phyloP scores from a whole-genome alignment of 2,113 vertebrate genomes.

The Platichthys stellatus region DNA sequence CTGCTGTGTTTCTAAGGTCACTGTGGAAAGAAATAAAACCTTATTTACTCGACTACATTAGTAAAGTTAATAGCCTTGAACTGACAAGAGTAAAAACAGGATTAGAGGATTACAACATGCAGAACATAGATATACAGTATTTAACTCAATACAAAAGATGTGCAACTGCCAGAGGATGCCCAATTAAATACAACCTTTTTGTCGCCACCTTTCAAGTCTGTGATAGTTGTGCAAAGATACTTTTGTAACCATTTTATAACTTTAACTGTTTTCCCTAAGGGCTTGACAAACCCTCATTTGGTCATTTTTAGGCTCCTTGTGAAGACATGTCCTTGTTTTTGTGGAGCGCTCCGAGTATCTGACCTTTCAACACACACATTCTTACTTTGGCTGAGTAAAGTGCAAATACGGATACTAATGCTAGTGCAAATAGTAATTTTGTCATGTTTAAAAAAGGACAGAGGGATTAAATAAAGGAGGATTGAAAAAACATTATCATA shows the following conservation, averaged over 20 bases:
- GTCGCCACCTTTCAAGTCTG: neutral
- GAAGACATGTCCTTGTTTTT: conserved; percentile 9
- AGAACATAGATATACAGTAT: no score
- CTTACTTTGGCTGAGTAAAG: neutral
- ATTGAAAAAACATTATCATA: neutral
- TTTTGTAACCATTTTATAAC: neutral
- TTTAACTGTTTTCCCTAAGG: neutral
- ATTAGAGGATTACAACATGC: no score
- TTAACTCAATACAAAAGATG: no score
- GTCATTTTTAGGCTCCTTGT: conserved; percentile 14
- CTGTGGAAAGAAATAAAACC: conserved; percentile 4
- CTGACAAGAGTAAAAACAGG: neutral
- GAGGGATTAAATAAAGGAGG: neutral
- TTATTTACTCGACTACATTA: neutral
- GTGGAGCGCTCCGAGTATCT: neutral
- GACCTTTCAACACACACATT: neutral
- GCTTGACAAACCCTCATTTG: neutral
- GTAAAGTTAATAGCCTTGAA: neutral
- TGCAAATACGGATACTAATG: neutral
- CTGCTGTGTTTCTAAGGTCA: neutral
- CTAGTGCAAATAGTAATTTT: neutral
- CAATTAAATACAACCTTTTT: no score
- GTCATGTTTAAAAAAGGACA: neutral
- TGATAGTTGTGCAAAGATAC: neutral
- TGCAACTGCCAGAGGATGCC: no score